Conservation (phyloP, 2,797 vertebrate genomes). For the Melanotaenia boesemani region DNA sequence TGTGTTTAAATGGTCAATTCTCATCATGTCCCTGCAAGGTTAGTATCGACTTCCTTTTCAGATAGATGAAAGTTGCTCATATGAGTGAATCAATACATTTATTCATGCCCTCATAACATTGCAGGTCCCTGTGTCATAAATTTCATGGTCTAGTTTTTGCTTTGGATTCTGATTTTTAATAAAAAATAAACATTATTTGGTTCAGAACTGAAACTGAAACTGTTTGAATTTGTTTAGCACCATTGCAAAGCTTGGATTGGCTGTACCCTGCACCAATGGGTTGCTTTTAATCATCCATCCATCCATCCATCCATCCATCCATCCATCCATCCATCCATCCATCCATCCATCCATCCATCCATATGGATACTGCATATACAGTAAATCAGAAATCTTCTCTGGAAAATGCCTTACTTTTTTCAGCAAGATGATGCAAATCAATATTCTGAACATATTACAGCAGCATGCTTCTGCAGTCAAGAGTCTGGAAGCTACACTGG, state of each 20-base stretch:
- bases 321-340: no score
- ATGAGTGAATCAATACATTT: conserved; percentile 69
- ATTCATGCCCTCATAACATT: conserved; percentile 60
- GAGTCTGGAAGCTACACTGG: not conserved
- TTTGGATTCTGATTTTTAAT: conserved; percentile 28
- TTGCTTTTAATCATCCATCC: not conserved
- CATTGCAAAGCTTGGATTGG: not conserved
- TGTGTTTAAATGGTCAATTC: conserved; percentile 51
- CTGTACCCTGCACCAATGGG: not conserved
- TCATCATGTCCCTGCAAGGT: conserved; percentile 69
- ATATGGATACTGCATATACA: no score
- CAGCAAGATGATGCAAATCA: not conserved
- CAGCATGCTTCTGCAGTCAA: no score
- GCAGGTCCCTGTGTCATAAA: conserved; percentile 28
- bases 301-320: no score
- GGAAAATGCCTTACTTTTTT: no score
- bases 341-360: no score
- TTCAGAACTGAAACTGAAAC: not conserved
- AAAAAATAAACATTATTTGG: not conserved
- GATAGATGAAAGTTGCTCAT: conserved; percentile 60
- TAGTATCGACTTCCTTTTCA: conserved; percentile 59
- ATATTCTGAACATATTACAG: no score
- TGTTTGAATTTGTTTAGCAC: not conserved
- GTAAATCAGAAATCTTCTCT: no score
- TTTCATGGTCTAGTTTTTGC: conserved; percentile 7